phyloP scores from a whole-genome alignment of 92 coral and sea anemone species.

The Paramuricea clavata region DNA sequence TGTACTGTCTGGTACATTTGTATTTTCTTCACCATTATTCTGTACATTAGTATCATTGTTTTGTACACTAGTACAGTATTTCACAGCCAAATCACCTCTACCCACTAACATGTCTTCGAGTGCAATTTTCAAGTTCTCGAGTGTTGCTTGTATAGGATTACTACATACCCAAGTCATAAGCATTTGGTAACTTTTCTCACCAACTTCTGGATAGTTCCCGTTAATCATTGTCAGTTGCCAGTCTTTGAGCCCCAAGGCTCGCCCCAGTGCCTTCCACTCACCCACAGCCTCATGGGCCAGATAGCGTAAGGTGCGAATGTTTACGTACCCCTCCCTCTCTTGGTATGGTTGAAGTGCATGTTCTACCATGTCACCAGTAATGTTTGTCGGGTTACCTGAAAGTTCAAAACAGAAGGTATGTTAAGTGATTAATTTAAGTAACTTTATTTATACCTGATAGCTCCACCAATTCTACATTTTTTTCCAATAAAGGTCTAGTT shows the following conservation, averaged over 20 bases:
- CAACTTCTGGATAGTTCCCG: background rate
- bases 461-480: too few relatives aligned
- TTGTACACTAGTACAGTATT: slow-evolving; percentile 12
- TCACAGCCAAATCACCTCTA: background rate
- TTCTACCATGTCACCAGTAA: background rate
- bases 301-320: background rate
- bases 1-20: background rate
- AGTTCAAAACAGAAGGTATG: background rate
- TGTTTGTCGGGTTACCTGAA: slow-evolving; percentile 3
- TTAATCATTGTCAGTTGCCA: slow-evolving; percentile 6
- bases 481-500: too few relatives aligned
- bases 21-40: background rate
- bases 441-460: too few relatives aligned
- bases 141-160: slow-evolving; percentile 14
- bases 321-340: slow-evolving; percentile 15
- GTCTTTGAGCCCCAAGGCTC: slow-evolving; percentile 6
- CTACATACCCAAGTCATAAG: background rate
- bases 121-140: background rate
- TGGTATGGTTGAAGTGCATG: background rate
- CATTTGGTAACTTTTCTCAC: slow-evolving; percentile 28
- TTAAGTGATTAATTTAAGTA: too few relatives aligned
- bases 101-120: slow-evolving; percentile 16
- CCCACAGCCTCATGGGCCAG: slow-evolving; percentile 19
- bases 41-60: background rate
- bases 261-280: slow-evolving; percentile 26